A percentile compares a stretch with the other conserved stretches of the same genome.
phyloP scores from a whole-genome alignment of 2,797 vertebrate genomes.

The Austrolebias charrua region DNA sequence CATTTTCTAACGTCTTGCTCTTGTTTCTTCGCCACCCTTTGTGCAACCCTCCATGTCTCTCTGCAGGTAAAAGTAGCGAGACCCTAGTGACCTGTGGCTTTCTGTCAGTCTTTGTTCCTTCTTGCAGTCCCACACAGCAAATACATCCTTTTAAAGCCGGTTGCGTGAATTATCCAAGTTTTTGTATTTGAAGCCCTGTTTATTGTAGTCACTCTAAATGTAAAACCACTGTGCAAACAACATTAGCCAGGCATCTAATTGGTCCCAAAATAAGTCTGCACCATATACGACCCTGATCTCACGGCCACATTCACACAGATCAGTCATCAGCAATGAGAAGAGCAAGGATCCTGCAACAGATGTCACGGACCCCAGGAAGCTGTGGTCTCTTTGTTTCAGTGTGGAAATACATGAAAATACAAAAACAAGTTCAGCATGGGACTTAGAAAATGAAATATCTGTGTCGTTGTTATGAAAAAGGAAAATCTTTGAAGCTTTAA shows the following conservation, averaged over 20 bases:
- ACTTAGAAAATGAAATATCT: conserved; percentile 1
- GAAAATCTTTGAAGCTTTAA: not conserved
- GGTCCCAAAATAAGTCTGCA: conserved; percentile 1
- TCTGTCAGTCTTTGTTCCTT: conserved; percentile 28
- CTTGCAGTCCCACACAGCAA: conserved; percentile 16
- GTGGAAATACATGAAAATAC: conserved; percentile 2
- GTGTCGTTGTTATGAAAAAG: not conserved
- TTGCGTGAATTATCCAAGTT: not conserved
- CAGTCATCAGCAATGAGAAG: conserved; percentile 7
- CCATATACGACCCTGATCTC: conserved; percentile 5
- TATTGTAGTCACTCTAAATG: conserved; percentile 3
- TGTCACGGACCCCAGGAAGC: conserved; percentile 2
- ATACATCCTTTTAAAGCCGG: conserved; percentile 28
- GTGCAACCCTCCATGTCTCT: conserved; percentile 51
- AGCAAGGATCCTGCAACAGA: conserved; percentile 17
- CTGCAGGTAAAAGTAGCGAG: conserved; percentile 60
- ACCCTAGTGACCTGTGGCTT: conserved; percentile 46
- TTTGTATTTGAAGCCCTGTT: not conserved
- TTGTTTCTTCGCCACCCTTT: conserved; percentile 66
- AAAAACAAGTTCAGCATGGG: conserved; percentile 6
- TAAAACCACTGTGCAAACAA: not conserved
- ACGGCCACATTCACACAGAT: not conserved
- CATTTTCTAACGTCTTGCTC: conserved; percentile 73
- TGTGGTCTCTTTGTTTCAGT: conserved; percentile 3
- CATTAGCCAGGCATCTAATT: conserved; percentile 7